Evolutionary conservation across 2,888 invertebrate species (phyloP), one percentile per base, ranked within the genome.

Genomic region (Cancer borealis): DNA sequence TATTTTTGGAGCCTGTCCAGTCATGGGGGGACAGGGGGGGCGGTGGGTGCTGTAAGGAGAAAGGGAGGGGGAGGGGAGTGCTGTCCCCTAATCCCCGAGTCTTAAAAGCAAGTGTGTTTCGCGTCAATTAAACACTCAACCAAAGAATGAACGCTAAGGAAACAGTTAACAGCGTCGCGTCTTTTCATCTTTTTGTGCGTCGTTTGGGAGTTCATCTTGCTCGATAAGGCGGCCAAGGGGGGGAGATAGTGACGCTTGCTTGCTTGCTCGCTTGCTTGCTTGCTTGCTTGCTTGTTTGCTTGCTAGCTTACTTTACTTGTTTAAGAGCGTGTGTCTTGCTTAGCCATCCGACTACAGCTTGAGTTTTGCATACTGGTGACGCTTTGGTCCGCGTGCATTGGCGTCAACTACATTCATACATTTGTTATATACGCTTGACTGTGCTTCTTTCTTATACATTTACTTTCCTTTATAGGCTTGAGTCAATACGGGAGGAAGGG

Each of bases 21-120:
- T 84, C 30, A 84, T 12, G 84, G 84, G 39, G 84, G 84, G 84
- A 39, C 30, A n/a, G 39, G 84, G 39, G 66, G 84, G 39, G 39
- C 14, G 84, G 14, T 84, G 84, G 84, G 84, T 21, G 39, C 3
- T 10, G 84, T 3, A 17, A 84, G 84, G 84, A 39, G 14, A 10
- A 66, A 39, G 39, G n/a, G 73, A n/a, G 84, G 30, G 39, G 39
- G 84, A 10, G 39, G 84, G 30, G 84, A 10, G 17, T n/a, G 84
- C 39, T 39, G 39, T 39, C 39, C 84, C 39, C 84, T 21, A 10
- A 14, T 30, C 39, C 84, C 39, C 84, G 84, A 84, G 84, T 84
- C 84, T 84, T 84, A 84, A 84, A 84, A 84, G 39, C 84, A 84
- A 84, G 84, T 84, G 84, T 84, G 84, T 84, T 84, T 84, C 84